phyloP scores from a whole-genome alignment of 2,797 vertebrate genomes.

The Hylomyscus alleni region DNA sequence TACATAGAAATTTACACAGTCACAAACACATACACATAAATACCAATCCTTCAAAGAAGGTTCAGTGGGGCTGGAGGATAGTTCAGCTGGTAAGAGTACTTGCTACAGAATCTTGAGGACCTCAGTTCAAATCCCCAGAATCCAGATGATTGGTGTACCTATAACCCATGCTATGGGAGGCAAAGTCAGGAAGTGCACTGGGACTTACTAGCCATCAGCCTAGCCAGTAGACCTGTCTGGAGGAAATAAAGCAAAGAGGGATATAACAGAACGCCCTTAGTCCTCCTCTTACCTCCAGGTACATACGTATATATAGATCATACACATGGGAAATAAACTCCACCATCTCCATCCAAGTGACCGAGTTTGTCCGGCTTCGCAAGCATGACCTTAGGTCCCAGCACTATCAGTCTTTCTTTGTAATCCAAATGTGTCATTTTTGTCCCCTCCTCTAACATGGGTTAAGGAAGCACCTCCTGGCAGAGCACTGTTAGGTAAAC shows the following conservation, averaged over 20 bases:
- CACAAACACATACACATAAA: background rate
- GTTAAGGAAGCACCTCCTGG: slow-evolving; percentile 20
- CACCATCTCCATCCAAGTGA: background rate
- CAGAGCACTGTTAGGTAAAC: background rate
- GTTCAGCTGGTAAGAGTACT: background rate
- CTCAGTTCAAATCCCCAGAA: background rate
- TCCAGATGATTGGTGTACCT: background rate
- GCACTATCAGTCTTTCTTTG: slow-evolving; percentile 19
- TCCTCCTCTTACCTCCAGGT: background rate
- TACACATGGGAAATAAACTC: background rate
- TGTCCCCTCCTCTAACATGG: background rate
- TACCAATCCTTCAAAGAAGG: background rate
- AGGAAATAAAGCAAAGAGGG: background rate
- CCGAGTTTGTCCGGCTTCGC: background rate
- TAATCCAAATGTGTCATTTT: slow-evolving; percentile 7
- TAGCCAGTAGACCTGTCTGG: background rate
- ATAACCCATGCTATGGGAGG: background rate
- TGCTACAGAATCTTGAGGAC: background rate
- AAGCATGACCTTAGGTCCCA: slow-evolving; percentile 24
- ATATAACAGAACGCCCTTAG: background rate
- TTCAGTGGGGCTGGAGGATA: background rate
- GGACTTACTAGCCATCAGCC: background rate
- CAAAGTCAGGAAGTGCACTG: background rate
- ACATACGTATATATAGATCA: background rate
- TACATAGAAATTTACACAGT: background rate